Evolutionary conservation across 2,113 vertebrate species (phyloP), one percentile per base, ranked within the genome.

Genomic region (Crypturellus undulatus): DNA sequence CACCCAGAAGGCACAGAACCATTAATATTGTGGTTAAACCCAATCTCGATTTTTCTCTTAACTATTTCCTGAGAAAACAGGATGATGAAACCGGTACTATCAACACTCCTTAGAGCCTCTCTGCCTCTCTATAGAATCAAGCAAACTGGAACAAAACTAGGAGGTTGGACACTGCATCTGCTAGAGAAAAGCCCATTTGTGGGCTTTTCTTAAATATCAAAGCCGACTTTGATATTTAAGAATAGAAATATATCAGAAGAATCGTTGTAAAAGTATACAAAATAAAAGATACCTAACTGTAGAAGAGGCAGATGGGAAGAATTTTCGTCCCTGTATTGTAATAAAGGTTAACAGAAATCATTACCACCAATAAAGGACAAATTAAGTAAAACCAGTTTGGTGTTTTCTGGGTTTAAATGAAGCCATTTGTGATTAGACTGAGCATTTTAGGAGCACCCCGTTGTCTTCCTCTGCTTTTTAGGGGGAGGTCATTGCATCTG

Each of bases 181-280:
- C 79, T 38, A 65, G 45, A 63, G 45, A 79, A 92, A 95, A 92
- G 43, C 34, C 63, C 91, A 76, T 72, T 89, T 85, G 47, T 84
- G 38, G 38, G 38, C 38, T 38, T 38, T 9, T 38, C 38, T 38
- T 38, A 38, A 38, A 38, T 38, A 38, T 38, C 38, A 38, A 38
- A 38, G 38, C 9, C 38, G 38, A 52, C 56, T 19, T 11, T 7
- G 51, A 20, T 17, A 30, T 20, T 56, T 58, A 49, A 72, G 25
- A 58, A 52, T 47, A 59, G 38, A 75, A 21, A 87, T 14, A 21
- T 7, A 40, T 2, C 38, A 0, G 10, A 56, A 38, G 38, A 32
- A 14, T 6, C 56, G 12, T 34, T 62, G 30, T 2, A 34, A 4
- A 18, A 45, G 10, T 4, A 78, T 0, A 75, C 49, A 87, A 95